These are phyloP conservation scores for Cacoxenus indagator DNA, from an alignment of 2,888 invertebrate genomes.

Conservation along the genomic window DNA sequence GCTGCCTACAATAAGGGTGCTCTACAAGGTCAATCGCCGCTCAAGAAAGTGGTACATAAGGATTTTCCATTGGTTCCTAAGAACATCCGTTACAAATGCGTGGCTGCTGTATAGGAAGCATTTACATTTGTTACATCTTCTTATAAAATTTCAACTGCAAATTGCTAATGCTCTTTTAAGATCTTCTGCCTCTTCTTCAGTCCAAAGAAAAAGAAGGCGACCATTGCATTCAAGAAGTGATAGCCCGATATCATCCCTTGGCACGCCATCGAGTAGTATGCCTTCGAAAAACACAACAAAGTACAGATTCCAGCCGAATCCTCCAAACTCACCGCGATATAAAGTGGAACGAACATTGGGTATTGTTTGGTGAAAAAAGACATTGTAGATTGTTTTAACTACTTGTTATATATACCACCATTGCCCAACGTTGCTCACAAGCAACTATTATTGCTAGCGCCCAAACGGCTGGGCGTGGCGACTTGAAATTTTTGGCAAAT, in stretches of 20 bases:
- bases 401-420: background rate
- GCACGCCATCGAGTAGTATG: conserved; percentile 27
- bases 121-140: background rate
- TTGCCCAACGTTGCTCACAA: too few species aligned
- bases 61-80: conserved; percentile 10
- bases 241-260: conserved; percentile 3
- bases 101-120: conserved; percentile 16
- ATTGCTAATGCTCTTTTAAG: background rate
- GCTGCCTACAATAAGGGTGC: conserved; percentile 7
- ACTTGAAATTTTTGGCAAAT: conserved; percentile 12
- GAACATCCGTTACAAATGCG: conserved; percentile 11
- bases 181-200: background rate
- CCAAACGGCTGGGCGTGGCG: conserved; percentile 13
- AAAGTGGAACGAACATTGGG: conserved; percentile 35
- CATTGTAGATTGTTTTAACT: conserved; percentile 30
- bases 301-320: background rate
- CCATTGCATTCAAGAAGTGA: background rate
- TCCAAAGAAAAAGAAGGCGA: background rate
- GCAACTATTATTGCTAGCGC: background rate
- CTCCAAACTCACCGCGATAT: conserved; percentile 21
- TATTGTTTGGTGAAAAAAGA: conserved; percentile 37
- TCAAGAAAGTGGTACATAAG: background rate
- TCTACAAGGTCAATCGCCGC: background rate
- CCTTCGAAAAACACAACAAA: conserved; percentile 1
- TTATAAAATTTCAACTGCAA: background rate